Evolutionary conservation across 2,888 invertebrate species (phyloP).

Genomic region (Diachrysia chrysitis): DNA sequence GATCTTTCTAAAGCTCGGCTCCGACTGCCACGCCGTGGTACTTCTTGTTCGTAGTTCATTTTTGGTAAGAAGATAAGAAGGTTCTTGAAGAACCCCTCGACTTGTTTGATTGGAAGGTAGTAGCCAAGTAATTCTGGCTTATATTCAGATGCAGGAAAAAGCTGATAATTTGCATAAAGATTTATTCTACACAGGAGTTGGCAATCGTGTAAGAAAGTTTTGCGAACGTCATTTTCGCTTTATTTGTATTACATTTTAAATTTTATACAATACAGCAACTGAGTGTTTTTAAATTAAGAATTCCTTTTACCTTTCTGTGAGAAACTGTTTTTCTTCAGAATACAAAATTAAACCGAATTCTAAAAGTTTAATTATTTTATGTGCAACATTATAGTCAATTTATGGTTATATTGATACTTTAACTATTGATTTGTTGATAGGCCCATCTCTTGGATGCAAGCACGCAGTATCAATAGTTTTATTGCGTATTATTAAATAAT

Average conservation of each 20-base stretch:
- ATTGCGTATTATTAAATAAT: background rate
- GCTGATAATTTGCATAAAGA: background rate
- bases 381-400: too few relatives aligned
- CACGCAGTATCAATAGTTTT: background rate
- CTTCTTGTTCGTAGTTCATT: conserved; percentile 64
- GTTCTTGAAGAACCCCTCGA: background rate
- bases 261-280: too few relatives aligned
- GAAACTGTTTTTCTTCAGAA: too few relatives aligned
- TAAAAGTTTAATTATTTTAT: too few relatives aligned
- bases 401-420: too few relatives aligned
- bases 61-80: conserved; percentile 11
- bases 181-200: background rate
- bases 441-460: background rate
- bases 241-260: too few relatives aligned
- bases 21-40: conserved; percentile 74
- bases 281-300: too few relatives aligned
- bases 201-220: background rate
- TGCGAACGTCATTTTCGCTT: too few relatives aligned
- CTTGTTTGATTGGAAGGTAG: background rate
- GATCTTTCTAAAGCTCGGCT: conserved; percentile 79
- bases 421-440: background rate
- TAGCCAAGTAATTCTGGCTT: too few relatives aligned
- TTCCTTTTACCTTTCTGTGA: too few relatives aligned
- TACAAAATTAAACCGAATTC: too few relatives aligned
- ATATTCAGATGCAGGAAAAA: too few relatives aligned